Conservation (phyloP, 2,113 vertebrate species). For the Phalacrocorax pelagicus region DNA sequence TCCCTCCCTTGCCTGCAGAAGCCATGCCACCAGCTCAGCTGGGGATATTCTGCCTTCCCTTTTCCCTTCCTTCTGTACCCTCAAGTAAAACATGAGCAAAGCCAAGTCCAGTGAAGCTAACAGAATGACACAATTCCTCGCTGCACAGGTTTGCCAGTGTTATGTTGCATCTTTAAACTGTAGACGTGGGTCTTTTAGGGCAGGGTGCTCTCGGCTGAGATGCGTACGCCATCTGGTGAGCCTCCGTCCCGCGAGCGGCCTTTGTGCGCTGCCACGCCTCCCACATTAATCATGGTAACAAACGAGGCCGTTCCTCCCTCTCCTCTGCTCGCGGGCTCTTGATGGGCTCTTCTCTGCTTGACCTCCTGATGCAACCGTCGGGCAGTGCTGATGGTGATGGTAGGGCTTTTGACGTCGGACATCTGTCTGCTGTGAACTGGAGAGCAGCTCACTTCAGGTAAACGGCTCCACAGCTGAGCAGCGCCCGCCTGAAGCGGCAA, state of each 20-base stretch:
- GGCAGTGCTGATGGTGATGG: neutral
- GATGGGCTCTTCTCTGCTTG: neutral
- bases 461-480: neutral
- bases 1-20: neutral
- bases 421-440: neutral
- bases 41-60: neutral
- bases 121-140: neutral
- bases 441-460: rapidly evolving
- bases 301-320: neutral
- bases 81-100: neutral
- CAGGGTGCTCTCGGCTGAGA: neutral
- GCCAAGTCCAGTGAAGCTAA: neutral
- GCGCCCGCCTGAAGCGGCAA: neutral
- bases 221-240: neutral
- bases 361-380: rapidly evolving
- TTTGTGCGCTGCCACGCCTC: neutral
- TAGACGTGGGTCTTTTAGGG: neutral
- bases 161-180: neutral
- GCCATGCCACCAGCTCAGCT: neutral
- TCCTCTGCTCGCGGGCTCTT: neutral
- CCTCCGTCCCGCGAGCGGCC: rapidly evolving
- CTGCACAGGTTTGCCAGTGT: neutral
- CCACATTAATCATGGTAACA: rapidly evolving
- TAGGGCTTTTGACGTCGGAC: neutral
- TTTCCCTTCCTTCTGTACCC: neutral